A percentile compares a stretch with the other conserved stretches of the same genome.
These are phyloP conservation scores for Calcarius ornatus DNA, from an alignment of 2,113 vertebrate species.

Conservation along the genomic window DNA sequence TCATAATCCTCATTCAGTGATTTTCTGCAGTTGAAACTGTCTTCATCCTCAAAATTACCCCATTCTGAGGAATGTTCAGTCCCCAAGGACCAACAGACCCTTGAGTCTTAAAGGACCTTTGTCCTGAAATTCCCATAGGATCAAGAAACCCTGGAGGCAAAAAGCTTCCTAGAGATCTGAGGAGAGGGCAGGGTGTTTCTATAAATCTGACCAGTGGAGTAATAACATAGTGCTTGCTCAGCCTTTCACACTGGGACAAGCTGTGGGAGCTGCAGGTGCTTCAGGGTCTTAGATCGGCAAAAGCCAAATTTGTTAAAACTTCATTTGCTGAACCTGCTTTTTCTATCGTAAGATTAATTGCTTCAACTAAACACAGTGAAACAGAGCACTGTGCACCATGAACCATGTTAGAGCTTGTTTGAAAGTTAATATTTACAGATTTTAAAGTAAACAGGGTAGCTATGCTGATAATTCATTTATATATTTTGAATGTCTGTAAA, in stretches of 20 bases:
- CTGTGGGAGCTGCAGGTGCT: not conserved
- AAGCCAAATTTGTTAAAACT: not conserved
- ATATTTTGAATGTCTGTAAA: not conserved
- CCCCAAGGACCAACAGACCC: not conserved
- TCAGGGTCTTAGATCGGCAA: not conserved
- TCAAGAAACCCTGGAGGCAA: not conserved
- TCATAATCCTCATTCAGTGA: not conserved
- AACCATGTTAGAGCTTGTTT: not conserved
- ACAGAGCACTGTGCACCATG: not conserved
- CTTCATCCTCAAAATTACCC: not conserved
- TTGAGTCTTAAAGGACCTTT: not conserved
- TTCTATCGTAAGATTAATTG: slow-evolving; percentile 29
- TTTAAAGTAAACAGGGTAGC: not conserved
- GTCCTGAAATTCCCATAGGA: not conserved
- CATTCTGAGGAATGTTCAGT: not conserved
- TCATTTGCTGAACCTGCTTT: slow-evolving; percentile 33
- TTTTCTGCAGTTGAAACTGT: not conserved
- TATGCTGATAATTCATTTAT: not conserved
- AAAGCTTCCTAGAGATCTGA: not conserved
- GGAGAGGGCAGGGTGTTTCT: not conserved
- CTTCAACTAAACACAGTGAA: not conserved
- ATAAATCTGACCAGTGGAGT: not conserved
- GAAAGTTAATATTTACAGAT: not conserved
- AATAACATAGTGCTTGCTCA: not conserved
- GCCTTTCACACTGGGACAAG: not conserved